Evolutionary conservation across 2,113 vertebrate genomes (phyloP), one percentile per base, ranked within the genome.

Genomic region (Amazona guildingii): DNA sequence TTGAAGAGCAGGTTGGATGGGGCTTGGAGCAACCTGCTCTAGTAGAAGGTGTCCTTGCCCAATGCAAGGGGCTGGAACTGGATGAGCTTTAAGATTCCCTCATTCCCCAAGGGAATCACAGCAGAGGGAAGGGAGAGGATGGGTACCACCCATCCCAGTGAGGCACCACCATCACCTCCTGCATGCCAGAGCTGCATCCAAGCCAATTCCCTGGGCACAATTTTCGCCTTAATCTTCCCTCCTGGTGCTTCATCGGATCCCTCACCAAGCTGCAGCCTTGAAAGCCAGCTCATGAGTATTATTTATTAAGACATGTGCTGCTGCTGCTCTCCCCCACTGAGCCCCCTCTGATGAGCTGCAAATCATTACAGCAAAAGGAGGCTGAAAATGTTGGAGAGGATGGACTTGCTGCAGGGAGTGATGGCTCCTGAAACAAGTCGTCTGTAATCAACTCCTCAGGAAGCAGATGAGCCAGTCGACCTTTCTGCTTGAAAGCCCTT

Each of bases 341-440:
- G 62, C 31, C n/a, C 72, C 64, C 49, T 82, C 37, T 1, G 9
- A 37, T 0, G 29, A 88, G 88, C 63, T 81, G 41, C 81, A 61
- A 69, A 43, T 87, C 61, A 11, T 92, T 80, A 52, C 79, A 39
- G 78, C 7, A 35, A 61, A 73, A 25, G 1, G 18, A 55, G 21
- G 27, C 21, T 83, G 39, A 25, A 57, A 51, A 21, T 49, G 31
- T 9, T 3, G 0, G 1, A 4, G 62, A 74, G 54, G 41, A 48
- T 0, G 10, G 49, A 49, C 17, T 11, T 17, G 63, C 51, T 72
- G 54, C 0, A 0, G 52, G 54, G 68, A 37, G 31, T 2, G 6
- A 5, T 0, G 1, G 83, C 57, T 68, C 57, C 84, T 0, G 0
- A 79, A 95, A 83, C 0, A 1, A 9, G 2, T 28, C 0, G 0